Percentiles rank a stretch among this genome's conserved stretches.
Evolutionary conservation across 2,113 vertebrate species (phyloP).

Genomic region (Poecile atricapillus): DNA sequence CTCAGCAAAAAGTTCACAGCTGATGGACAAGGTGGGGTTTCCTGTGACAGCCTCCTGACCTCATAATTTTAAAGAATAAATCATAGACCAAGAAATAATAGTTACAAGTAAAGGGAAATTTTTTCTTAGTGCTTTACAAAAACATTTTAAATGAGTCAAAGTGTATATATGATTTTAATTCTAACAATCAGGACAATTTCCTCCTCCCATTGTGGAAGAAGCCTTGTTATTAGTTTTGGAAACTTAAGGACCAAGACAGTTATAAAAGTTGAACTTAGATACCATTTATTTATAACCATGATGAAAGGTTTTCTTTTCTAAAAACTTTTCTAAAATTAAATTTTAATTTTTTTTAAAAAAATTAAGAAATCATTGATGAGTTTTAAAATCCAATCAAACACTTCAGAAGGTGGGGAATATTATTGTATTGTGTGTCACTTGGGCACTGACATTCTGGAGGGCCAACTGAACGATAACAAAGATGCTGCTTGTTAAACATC

Average conservation of each 20-base stretch:
- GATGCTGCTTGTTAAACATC: background rate
- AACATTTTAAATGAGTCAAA: background rate
- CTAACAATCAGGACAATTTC: background rate
- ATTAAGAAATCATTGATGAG: no score
- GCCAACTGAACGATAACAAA: background rate
- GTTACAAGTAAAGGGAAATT: background rate
- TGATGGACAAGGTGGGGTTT: background rate
- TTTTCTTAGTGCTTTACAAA: background rate
- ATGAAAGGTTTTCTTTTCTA: background rate
- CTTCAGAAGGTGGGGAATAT: background rate
- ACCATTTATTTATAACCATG: background rate
- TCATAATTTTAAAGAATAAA: background rate
- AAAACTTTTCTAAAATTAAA: background rate
- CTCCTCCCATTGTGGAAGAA: background rate
- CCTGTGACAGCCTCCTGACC: background rate
- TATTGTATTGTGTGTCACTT: background rate
- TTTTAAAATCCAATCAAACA: background rate
- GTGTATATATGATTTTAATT: background rate
- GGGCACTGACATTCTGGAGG: background rate
- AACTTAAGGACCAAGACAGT: background rate
- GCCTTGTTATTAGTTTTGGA: background rate
- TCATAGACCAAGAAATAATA: background rate
- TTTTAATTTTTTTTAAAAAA: no score
- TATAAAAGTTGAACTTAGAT: background rate
- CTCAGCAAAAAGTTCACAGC: background rate